Conservation (phyloP, 2,113 vertebrate species). For the Sorex araneus region DNA sequence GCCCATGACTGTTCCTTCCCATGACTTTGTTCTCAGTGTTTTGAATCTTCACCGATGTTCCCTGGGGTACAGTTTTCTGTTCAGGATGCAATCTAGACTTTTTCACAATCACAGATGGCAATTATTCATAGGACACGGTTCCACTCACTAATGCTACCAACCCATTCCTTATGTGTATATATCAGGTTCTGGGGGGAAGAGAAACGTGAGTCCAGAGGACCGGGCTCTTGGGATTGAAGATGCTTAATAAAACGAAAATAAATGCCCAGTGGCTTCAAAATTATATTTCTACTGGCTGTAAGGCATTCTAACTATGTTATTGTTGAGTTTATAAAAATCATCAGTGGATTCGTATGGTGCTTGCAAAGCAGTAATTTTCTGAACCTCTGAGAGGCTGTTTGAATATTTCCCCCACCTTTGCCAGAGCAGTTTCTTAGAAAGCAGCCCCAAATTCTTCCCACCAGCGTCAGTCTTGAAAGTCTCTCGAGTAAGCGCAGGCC, state of each 20-base stretch:
- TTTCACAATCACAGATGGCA: conserved; percentile 4
- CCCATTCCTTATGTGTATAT: conserved; percentile 32
- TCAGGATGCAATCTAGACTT: conserved; percentile 35
- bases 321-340: conserved; percentile 7
- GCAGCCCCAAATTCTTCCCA: background rate
- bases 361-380: conserved; percentile 26
- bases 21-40: conserved; percentile 35
- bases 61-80: background rate
- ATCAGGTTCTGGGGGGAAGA: conserved; percentile 8
- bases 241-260: conserved; percentile 45
- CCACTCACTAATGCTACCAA: background rate
- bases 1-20: background rate
- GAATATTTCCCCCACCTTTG: background rate
- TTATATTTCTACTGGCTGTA: background rate
- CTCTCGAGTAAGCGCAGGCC: background rate
- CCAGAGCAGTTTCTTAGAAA: conserved; percentile 10
- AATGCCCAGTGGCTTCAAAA: conserved; percentile 17
- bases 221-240: conserved; percentile 40
- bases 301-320: background rate
- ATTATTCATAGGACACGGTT: background rate
- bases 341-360: background rate
- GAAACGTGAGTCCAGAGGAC: conserved; percentile 8
- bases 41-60: background rate
- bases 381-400: conserved; percentile 8
- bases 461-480: background rate